Percentiles rank a stretch among this genome's conserved stretches.
Evolutionary conservation across 53 echinoderm and acorn worm species (phyloP).

Genomic region (Apostichopus leukothele): DNA sequence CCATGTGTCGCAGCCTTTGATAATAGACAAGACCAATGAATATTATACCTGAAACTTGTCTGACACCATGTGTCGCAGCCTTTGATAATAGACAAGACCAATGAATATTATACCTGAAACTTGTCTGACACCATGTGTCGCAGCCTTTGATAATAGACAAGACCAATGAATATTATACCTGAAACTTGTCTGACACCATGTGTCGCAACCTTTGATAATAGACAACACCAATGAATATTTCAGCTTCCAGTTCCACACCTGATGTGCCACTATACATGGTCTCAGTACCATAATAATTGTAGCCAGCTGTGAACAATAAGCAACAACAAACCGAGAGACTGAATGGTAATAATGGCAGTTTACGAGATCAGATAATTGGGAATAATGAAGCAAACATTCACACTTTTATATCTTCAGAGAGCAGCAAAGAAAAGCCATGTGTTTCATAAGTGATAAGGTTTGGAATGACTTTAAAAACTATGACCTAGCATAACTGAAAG

Average conservation of each 20-base stretch:
- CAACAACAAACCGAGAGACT: neutral
- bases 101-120: too few relatives aligned
- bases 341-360: neutral
- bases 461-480: too few relatives aligned
- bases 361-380: neutral
- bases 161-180: constrained; percentile 93
- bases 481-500: too few relatives aligned
- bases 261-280: constrained; percentile 93
- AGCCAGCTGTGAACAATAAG: constrained; percentile 65
- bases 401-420: too few relatives aligned
- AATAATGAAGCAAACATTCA: neutral
- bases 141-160: constrained; percentile 96
- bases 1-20: too few relatives aligned
- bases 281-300: constrained; percentile 96
- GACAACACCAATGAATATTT: constrained; percentile 95
- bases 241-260: constrained; percentile 92
- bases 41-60: too few relatives aligned
- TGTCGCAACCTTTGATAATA: constrained; percentile 97
- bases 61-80: too few relatives aligned
- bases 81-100: too few relatives aligned
- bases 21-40: too few relatives aligned
- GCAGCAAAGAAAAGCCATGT: too few relatives aligned
- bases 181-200: constrained; percentile 98
- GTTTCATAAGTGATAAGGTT: too few relatives aligned
- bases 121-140: constrained; percentile 99